Evolutionary conservation across 2,797 vertebrate genomes (phyloP).

Genomic region (Novumbra hubbsi): DNA sequence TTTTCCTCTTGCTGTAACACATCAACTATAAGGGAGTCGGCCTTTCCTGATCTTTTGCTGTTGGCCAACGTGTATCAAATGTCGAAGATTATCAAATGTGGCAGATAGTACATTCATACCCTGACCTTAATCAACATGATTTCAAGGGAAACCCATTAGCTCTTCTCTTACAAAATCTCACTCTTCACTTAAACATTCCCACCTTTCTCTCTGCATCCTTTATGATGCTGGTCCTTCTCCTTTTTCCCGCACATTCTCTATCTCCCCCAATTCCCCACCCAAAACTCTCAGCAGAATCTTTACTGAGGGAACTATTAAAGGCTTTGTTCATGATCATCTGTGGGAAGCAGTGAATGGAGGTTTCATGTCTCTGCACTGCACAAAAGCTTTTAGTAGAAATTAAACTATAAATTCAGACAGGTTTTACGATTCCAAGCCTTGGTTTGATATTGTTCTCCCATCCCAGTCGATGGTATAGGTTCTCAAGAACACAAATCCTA

Average conservation of each 20-base stretch:
- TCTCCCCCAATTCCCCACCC: conserved; percentile 7
- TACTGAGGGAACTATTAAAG: conserved; percentile 57
- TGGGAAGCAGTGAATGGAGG: conserved; percentile 47
- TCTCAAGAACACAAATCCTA: conserved; percentile 21
- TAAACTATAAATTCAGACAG: conserved; percentile 49
- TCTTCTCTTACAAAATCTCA: conserved; percentile 4
- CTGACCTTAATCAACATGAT: conserved; percentile 8
- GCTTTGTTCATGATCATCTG: conserved; percentile 51
- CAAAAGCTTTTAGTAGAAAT: conserved; percentile 46
- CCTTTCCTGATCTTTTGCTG: no score
- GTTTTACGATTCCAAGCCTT: conserved; percentile 22
- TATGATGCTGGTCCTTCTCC: no score
- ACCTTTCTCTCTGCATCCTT: neutral
- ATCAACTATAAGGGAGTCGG: neutral
- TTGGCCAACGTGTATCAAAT: no score
- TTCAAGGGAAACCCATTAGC: neutral
- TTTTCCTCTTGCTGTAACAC: neutral
- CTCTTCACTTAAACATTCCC: neutral
- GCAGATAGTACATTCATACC: conserved; percentile 6
- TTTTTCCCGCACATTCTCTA: neutral
- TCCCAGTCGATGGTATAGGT: conserved; percentile 33
- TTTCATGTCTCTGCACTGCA: conserved; percentile 22
- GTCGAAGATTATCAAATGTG: no score
- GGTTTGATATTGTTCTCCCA: conserved; percentile 13
- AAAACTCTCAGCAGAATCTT: conserved; percentile 31